Base-by-base conservation (phyloP, 2,888 invertebrate species). In the Automeris io region DNA sequence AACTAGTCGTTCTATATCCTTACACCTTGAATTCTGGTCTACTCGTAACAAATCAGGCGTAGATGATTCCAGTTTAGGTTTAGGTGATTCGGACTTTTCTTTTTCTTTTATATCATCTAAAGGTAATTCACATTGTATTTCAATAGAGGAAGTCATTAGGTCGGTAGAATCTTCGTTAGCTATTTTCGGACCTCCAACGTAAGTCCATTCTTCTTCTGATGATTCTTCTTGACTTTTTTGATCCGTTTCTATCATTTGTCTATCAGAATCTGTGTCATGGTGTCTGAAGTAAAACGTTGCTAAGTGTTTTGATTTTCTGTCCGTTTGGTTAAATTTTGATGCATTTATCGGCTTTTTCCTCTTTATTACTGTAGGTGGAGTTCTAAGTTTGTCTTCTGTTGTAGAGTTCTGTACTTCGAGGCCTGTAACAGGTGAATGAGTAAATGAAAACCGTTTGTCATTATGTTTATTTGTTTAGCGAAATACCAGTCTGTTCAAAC, bases 201-300 rank as follows among this genome's bases (percentile, higher is more conserved):
- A 92, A 0, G 91, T 91, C 91, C 92, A 92, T 73, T 92, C 87
- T 49, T 88, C 87, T 48, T 87, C 85, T 0, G 83, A 81, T 0
- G 82, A 83, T 53, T 87, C 87, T 33, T 81, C 85, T 45, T 81
- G 81, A 6, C 79, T 81, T 40, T 82, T 81, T 38, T 82, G 80
- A 32, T 81, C 73, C 35, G 88, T 80, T 62, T 88, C 73, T 45
- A 85, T 70, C 67, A 89, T 85, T 60, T 92, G 91, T 66, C 89
- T 88, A 69, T 95, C 95, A 7, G 94, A 93, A 70, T 95, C 95
- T 8, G 95, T 95, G 70, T 96, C 95, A 73, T 91, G 90, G 73
- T 95, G 95, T 71, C 90, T 93, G 76, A 94, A 95, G 79, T 95
- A 95, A 76, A 93, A 95, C 45, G 92, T 94, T 51, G 92, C 95